A percentile compares a stretch with the other conserved stretches of the same genome.
These are phyloP conservation scores for Microchirus variegatus DNA, from an alignment of 2,797 vertebrate genomes.

Conservation along the genomic window DNA sequence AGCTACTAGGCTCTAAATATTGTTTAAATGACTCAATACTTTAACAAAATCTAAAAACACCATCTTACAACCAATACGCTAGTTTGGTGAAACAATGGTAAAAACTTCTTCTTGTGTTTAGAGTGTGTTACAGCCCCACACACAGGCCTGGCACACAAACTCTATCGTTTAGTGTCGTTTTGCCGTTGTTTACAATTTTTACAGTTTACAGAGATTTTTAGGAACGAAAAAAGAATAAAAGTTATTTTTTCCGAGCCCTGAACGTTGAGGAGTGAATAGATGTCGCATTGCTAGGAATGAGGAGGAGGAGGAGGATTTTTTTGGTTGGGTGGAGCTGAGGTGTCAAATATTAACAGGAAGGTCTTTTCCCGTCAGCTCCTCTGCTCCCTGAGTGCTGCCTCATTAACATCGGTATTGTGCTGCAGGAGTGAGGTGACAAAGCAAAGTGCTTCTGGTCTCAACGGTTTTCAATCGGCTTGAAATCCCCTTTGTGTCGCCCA, in stretches of 20 bases:
- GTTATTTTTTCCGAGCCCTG: too few species aligned
- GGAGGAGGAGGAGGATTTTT: background rate
- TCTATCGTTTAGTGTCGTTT: too few species aligned
- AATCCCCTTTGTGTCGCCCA: conserved; percentile 77
- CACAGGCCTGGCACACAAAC: too few species aligned
- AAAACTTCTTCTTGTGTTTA: too few species aligned
- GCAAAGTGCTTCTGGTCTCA: conserved; percentile 76
- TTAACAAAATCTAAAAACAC: too few species aligned
- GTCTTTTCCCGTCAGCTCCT: conserved; percentile 64
- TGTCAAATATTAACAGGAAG: conserved; percentile 69
- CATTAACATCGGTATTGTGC: conserved; percentile 82
- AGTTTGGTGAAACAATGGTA: too few species aligned
- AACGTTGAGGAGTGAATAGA: conserved; percentile 25
- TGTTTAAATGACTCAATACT: too few species aligned
- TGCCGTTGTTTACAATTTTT: too few species aligned
- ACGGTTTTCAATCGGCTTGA: conserved; percentile 72
- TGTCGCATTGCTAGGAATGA: conserved; percentile 10
- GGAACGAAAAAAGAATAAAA: background rate
- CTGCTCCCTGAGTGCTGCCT: conserved; percentile 62
- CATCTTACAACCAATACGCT: too few species aligned
- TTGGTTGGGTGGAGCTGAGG: conserved; percentile 12
- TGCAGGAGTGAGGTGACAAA: conserved; percentile 74
- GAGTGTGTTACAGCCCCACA: too few species aligned
- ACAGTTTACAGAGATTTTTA: too few species aligned
- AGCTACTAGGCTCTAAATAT: too few species aligned